Percentiles rank a stretch among this genome's conserved stretches.
Evolutionary conservation across 2,797 vertebrate genomes (phyloP).

Genomic region (Ibycter americanus): DNA sequence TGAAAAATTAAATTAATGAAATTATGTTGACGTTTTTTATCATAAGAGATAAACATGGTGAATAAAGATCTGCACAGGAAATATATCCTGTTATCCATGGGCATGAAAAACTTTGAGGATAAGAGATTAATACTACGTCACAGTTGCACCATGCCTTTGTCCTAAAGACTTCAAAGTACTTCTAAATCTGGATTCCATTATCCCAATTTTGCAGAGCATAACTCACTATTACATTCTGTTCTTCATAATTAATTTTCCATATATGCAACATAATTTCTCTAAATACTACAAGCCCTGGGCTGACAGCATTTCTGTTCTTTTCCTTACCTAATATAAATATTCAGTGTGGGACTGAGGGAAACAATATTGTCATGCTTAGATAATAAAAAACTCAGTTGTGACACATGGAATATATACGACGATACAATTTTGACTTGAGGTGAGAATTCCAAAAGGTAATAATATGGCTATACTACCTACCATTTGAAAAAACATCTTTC

Average conservation of each 20-base stretch:
- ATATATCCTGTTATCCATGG: neutral
- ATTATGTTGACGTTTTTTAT: neutral
- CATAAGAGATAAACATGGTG: neutral
- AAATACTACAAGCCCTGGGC: neutral
- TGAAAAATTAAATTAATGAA: neutral
- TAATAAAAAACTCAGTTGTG: neutral
- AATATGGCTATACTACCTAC: neutral
- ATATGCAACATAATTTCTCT: neutral
- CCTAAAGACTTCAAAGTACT: neutral
- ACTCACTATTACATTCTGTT: neutral
- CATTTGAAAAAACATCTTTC: neutral
- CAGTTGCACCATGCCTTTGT: neutral
- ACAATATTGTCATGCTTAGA: neutral
- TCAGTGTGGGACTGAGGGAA: neutral
- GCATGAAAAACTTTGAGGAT: neutral
- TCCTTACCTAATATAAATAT: neutral
- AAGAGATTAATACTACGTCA: neutral
- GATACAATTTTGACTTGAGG: neutral
- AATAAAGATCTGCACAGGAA: neutral
- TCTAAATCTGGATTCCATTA: neutral
- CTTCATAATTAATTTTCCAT: neutral
- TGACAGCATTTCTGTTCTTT: neutral
- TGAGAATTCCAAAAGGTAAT: neutral
- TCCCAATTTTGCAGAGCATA: neutral
- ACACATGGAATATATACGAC: neutral